Evolutionary conservation across 2,113 vertebrate species (phyloP), one percentile per base, ranked within the genome.

Genomic region (Toxotes chatareus): DNA sequence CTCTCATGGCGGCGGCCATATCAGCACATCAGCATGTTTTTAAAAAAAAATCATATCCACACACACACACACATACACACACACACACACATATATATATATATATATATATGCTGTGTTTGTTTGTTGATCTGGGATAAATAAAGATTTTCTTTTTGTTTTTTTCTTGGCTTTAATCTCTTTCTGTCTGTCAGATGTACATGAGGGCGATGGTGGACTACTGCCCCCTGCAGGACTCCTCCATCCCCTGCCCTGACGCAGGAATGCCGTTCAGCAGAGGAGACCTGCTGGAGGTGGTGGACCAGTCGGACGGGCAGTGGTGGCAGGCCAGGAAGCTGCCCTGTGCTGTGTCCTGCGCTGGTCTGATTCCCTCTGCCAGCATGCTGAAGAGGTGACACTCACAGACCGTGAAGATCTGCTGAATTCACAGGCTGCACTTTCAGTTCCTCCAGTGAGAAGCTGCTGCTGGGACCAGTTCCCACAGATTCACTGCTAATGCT

Each of bases 311-410:
- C 53, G 82, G 82, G 8, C 85, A 93, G 86, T 99, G 98, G 98
- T 99, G 98, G 98, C 98, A 99, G 86, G 98, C 98, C 56, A 95
- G 96, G 76, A 97, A 95, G 90, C 91, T 96, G 78, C 95, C 95
- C 51, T 94, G 94, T 62, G 88, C 93, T 3, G 85, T 87, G 16
- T 75, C 93, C 84, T 98, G 96, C 16, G 97, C 96, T 0, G 96
- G 97, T 21, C 94, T 99, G n/a, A 96, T 99, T 78, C 97, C 97
- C 7, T 99, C 97, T 21, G 95, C 94, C 63, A 94, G 95, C 60
- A 95, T 95, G 80, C 91, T 99, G 72, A 97, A 95, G 91, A 96
- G 96, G 98, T 98, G 61, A 81, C 91, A 79, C 38, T 1, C 38
- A 21, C 47, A 53, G n/a, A 68, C 1, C 12, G 27, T 38, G 27